Percentiles rank a stretch among this genome's conserved stretches.
These are phyloP conservation scores for Albula goreensis DNA, from an alignment of 2,113 vertebrate genomes.

Conservation along the genomic window DNA sequence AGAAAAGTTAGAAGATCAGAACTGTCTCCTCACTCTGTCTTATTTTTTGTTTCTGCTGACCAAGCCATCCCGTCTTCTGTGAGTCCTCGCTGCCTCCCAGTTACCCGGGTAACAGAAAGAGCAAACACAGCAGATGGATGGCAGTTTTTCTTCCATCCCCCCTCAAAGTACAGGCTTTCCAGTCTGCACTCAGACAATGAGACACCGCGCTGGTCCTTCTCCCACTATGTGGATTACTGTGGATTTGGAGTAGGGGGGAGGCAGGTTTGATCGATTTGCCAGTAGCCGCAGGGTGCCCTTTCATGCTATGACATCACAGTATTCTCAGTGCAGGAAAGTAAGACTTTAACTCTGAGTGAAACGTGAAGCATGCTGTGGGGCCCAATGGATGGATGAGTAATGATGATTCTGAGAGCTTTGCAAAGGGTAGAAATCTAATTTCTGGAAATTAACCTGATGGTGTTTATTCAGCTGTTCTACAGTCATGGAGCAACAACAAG, in stretches of 20 bases:
- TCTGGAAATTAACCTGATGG: conserved; percentile 29
- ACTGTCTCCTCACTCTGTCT: not conserved
- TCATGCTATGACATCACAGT: not conserved
- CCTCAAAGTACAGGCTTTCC: not conserved
- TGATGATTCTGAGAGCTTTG: conserved; percentile 7
- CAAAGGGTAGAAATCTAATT: conserved; percentile 25
- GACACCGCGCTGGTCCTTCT: not conserved
- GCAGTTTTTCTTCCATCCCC: too few relatives aligned
- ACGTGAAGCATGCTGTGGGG: conserved; percentile 6
- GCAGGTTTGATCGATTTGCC: not conserved
- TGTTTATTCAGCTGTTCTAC: conserved; percentile 41
- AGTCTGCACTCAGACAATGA: not conserved
- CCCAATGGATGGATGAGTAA: conserved; percentile 26
- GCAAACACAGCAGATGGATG: not conserved
- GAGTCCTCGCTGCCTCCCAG: not conserved
- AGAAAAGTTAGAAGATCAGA: not conserved
- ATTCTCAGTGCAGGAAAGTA: not conserved
- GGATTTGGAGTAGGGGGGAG: not conserved
- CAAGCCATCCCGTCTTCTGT: not conserved
- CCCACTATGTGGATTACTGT: conserved; percentile 9
- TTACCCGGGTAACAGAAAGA: not conserved
- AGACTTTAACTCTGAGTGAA: conserved; percentile 17
- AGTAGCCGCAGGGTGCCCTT: not conserved
- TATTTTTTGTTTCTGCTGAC: not conserved
- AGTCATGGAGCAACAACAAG: conserved; percentile 5